A percentile compares a stretch with the other conserved stretches of the same genome.
Conservation (phyloP, 2,797 vertebrate genomes). For the Hoplostethus mediterraneus region DNA sequence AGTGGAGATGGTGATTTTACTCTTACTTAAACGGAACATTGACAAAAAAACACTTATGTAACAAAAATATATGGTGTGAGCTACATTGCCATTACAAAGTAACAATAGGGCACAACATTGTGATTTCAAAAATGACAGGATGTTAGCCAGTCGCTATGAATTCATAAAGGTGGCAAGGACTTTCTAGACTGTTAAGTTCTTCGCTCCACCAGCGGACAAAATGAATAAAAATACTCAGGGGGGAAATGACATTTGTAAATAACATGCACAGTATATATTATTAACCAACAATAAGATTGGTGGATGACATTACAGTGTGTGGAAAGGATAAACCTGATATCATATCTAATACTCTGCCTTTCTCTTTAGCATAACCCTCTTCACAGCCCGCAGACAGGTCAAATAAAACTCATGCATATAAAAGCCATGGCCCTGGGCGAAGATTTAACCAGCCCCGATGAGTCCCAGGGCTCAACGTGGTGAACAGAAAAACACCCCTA, state of each 20-base stretch:
- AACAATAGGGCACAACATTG: background rate
- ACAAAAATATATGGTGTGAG: background rate
- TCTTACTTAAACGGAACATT: no score
- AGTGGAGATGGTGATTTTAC: background rate
- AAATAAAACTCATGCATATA: slow-evolving; percentile 75
- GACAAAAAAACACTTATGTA: background rate
- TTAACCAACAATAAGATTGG: slow-evolving; percentile 17
- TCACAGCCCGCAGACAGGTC: slow-evolving; percentile 70
- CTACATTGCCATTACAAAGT: background rate
- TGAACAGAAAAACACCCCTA: slow-evolving; percentile 50
- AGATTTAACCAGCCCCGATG: slow-evolving; percentile 68
- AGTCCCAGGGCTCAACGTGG: slow-evolving; percentile 54
- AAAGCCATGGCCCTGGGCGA: slow-evolving; percentile 68
- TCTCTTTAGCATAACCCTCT: slow-evolving; percentile 61
- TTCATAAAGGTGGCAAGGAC: background rate
- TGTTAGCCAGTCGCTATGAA: background rate
- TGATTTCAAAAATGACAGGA: background rate
- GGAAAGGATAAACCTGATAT: slow-evolving; percentile 46
- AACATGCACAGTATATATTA: background rate
- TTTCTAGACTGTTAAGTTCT: background rate
- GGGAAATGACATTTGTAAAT: background rate
- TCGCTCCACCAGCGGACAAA: background rate
- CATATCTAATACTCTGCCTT: slow-evolving; percentile 72
- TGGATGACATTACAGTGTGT: slow-evolving; percentile 21
- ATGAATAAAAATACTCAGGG: background rate